Evolutionary conservation across 2,113 vertebrate species (phyloP), one percentile per base, ranked within the genome.

Genomic region (Cettia cetti): DNA sequence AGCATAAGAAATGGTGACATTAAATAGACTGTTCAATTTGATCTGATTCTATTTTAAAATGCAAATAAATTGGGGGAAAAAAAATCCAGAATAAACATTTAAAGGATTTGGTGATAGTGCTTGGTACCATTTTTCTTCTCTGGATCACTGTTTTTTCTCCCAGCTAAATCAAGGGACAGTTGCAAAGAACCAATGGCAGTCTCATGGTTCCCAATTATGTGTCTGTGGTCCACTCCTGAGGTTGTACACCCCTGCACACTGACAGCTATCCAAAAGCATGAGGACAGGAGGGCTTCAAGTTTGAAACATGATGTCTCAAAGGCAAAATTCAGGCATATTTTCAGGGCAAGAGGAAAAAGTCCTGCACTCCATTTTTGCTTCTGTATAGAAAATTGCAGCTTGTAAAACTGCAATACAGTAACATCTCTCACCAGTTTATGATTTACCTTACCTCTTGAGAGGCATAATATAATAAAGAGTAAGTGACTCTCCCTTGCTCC

Each of bases 21-120:
- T 82, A 71, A 89, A 93, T 71, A 87, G 37, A 54, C 31, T 80
- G 49, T 71, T 92, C 65, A 93, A 72, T 82, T 93, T 76, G 44
- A 65, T 82, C 45, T 45, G 61, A 85, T 69, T 72, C 20, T 80
- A 45, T 76, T 92, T 64, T 76, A 82, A 80, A 93, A 76, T 72
- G 27, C 9, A 76, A 87, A 61, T 79, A 68, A 33, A 72, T 9
- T 5, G 3, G 13, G 23, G 23, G 22, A 3, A 12, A 11, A 11
- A 65, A 56, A 49, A 30, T 82, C 37, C 66, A 79, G 53, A 93
- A 90, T 77, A 94, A 90, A 82, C 23, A 69, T 57, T 88, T 88
- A 72, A 88, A 82, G 18, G 6, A 2, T 33, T 57, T 82, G 12
- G 6, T 80, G 77, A 63, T 18, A 27, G 4, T 15, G 8, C 19